Evolutionary conservation across 2,113 vertebrate genomes (phyloP).

Genomic region (Macaca mulatta): DNA sequence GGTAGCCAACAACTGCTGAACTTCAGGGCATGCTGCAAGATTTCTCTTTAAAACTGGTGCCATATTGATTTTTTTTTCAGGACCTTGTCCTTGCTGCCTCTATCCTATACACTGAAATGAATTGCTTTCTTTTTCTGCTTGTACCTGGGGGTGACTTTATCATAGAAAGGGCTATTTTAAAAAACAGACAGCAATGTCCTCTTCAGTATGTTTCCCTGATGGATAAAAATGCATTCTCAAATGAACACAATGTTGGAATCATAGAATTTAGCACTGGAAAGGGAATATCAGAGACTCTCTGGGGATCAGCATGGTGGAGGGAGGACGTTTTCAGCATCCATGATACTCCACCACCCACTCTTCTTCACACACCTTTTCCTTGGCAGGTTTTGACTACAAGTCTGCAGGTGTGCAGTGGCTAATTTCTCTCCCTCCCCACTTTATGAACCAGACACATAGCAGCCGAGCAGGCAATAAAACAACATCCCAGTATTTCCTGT

Average conservation of each 20-base stretch:
- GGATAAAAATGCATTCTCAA: not conserved
- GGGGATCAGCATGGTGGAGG: accelerated
- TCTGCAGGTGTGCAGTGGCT: not conserved
- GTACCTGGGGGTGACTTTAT: not conserved
- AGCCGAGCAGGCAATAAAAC: not conserved
- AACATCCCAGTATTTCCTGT: too few species aligned
- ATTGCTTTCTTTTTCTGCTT: not conserved
- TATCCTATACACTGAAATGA: not conserved
- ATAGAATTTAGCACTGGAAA: not conserved
- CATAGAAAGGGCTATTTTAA: slow-evolving; percentile 28
- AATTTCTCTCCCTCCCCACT: not conserved
- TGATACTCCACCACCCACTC: accelerated
- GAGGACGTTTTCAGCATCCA: not conserved
- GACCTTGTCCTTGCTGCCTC: not conserved
- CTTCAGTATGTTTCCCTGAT: not conserved
- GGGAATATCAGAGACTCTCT: not conserved
- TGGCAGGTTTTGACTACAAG: not conserved
- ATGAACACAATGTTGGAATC: not conserved
- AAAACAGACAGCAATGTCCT: not conserved
- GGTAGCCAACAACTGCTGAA: not conserved
- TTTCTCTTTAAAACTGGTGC: not conserved
- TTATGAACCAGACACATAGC: not conserved
- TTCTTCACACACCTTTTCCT: not conserved
- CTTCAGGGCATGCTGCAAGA: not conserved
- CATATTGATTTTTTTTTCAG: not conserved